A percentile compares a stretch with the other conserved stretches of the same genome.
These are phyloP conservation scores for Furcula furcula DNA, from an alignment of 2,888 invertebrate species.

Conservation along the genomic window DNA sequence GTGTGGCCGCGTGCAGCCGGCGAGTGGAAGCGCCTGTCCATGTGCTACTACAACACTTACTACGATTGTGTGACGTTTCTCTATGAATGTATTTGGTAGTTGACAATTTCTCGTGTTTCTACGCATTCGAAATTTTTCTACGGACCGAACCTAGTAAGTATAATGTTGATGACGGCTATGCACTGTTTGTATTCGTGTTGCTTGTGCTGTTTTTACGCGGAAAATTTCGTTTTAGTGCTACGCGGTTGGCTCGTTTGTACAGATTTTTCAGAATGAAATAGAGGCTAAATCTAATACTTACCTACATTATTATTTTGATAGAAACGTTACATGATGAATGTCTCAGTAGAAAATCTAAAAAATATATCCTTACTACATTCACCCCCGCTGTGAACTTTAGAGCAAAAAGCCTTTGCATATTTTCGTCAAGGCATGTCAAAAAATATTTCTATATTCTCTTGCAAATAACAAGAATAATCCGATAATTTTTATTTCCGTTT, in stretches of 20 bases:
- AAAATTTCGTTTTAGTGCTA: constrained; percentile 20
- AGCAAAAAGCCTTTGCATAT: too few species aligned
- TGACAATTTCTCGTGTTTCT: constrained; percentile 50
- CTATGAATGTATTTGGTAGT: constrained; percentile 62
- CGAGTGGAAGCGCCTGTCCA: constrained; percentile 55
- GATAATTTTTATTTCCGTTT: too few species aligned
- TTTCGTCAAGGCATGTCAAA: too few species aligned
- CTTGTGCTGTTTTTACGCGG: constrained; percentile 8
- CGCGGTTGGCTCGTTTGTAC: constrained; percentile 6
- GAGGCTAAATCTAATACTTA: too few species aligned
- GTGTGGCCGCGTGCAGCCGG: constrained; percentile 47
- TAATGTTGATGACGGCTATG: constrained; percentile 2
- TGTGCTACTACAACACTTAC: constrained; percentile 63
- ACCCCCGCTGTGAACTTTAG: too few species aligned
- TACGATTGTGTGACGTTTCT: constrained; percentile 65
- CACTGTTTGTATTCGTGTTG: too few species aligned
- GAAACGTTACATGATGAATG: too few species aligned
- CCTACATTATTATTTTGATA: too few species aligned
- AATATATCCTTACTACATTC: too few species aligned
- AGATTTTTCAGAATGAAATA: neutral
- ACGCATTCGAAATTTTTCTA: constrained; percentile 37
- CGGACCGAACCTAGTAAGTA: constrained; percentile 52
- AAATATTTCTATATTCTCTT: too few species aligned
- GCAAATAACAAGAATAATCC: too few species aligned
- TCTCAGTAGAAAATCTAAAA: too few species aligned